A percentile compares a stretch with the other conserved stretches of the same genome.
These are phyloP conservation scores for Mactra quadrangularis DNA, from an alignment of 1,140 invertebrate species.

Conservation along the genomic window DNA sequence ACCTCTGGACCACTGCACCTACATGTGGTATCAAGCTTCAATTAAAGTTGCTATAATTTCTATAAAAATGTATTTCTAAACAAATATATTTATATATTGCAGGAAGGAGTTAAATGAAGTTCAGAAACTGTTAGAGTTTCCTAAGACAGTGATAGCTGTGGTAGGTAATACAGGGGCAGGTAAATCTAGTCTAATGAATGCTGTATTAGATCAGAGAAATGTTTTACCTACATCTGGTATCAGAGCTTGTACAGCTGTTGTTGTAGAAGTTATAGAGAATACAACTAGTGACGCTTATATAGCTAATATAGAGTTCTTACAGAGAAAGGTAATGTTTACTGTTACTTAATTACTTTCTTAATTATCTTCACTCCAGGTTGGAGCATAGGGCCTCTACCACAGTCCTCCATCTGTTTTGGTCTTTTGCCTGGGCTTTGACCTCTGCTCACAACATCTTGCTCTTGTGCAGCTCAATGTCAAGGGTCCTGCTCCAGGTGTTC, in stretches of 20 bases:
- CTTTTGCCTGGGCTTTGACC: no score
- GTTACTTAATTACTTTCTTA: neutral
- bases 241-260: slow-evolving; percentile 74
- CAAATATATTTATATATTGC: neutral
- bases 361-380: neutral
- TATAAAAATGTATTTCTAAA: neutral
- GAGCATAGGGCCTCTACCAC: no score
- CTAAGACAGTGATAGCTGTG: slow-evolving; percentile 70
- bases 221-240: slow-evolving; percentile 74
- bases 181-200: slow-evolving; percentile 75
- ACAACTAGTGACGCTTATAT: slow-evolving; percentile 60
- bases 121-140: slow-evolving; percentile 57
- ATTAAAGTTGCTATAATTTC: neutral
- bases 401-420: no score
- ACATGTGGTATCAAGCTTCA: neutral
- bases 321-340: slow-evolving; percentile 44
- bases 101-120: slow-evolving; percentile 64
- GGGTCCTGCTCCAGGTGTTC: no score
- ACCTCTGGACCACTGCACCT: neutral
- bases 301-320: slow-evolving; percentile 72
- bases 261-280: slow-evolving; percentile 70
- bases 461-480: no score
- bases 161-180: slow-evolving; percentile 73
- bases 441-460: no score
- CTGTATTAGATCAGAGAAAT: slow-evolving; percentile 68